Base-by-base conservation (phyloP, 2,113 vertebrate species). In the Sander lucioperca region DNA sequence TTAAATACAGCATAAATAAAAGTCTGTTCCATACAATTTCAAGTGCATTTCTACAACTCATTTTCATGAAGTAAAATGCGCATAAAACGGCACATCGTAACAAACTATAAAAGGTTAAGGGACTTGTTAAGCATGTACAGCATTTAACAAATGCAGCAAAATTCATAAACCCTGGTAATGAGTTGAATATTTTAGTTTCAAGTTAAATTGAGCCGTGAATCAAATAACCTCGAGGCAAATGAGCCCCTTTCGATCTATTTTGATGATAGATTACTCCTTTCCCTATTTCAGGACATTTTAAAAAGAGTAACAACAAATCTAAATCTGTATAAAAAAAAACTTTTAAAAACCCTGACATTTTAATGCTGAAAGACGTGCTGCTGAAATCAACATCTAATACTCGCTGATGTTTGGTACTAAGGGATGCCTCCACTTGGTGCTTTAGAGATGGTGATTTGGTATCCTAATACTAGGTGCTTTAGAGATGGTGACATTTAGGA, bases 401-500 rank as follows among this genome's bases (percentile, higher is more conserved):
- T 27, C 5, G 2, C 30, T 27, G 50, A 6, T 33, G 6, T 33
- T 33, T 33, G 33, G 33, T 33, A 33, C 13, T 21, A 23, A 21
- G 8, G 54, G 45, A 30, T 19, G 30, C 43, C 36, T 64, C 45
- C 19, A 69, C 50, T 36, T 21, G 4, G 66, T 27, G 59, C 33
- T 56, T 45, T 27, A 19, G 16, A 70, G 15, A 74, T 10, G 25
- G 62, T 54, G 36, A 79, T 39, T 10, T 39, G 39, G 39, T 9
- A 39, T 39, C 39, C 39, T 39, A 39, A 39, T 10, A 39, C 10
- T 39, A 10, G 39, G 9, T 39, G 39, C 39, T 39, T 39, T 15
- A 14, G 21, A 76, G 21, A 79, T 2, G 23, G 39, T 43, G 43
- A 82, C 51, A 74, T 75, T 73, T 73, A 19, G 57, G 36, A 57